These are phyloP conservation scores for Agrochola circellaris DNA, from an alignment of 2,888 invertebrate genomes.

Conservation along the genomic window DNA sequence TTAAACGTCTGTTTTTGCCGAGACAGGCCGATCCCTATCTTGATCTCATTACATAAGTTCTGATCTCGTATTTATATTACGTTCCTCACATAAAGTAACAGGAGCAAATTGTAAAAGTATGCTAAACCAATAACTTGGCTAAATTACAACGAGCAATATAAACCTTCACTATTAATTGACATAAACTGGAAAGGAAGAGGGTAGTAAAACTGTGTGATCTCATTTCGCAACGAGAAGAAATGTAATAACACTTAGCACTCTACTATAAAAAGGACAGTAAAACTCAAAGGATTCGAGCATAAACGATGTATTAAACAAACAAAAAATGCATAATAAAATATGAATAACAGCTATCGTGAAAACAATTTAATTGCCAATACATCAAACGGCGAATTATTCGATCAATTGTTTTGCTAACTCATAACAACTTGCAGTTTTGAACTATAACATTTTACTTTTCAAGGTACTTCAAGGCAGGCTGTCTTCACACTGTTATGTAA, in stretches of 20 bases:
- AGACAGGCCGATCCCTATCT: constrained; percentile 80
- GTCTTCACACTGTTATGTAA: constrained; percentile 67
- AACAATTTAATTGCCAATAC: constrained; percentile 55
- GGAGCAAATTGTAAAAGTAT: constrained; percentile 46
- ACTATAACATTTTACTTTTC: constrained; percentile 69
- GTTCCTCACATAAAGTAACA: constrained; percentile 50
- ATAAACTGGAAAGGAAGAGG: constrained; percentile 42
- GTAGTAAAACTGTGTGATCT: constrained; percentile 45
- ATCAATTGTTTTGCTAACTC: constrained; percentile 64
- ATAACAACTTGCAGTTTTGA: constrained; percentile 72
- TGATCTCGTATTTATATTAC: constrained; percentile 62
- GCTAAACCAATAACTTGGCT: constrained; percentile 40
- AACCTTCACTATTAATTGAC: constrained; percentile 45
- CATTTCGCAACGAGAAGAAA: constrained; percentile 47
- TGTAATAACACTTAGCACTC: constrained; percentile 34
- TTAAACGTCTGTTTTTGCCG: constrained; percentile 79
- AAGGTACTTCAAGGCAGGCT: constrained; percentile 68
- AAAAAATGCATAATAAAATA: constrained; percentile 13
- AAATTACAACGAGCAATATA: constrained; percentile 40
- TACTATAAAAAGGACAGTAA: constrained; percentile 40
- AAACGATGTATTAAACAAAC: constrained; percentile 19
- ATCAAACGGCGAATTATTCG: constrained; percentile 44
- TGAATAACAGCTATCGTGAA: constrained; percentile 29
- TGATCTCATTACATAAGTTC: constrained; percentile 78
- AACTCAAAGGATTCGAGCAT: constrained; percentile 1